Evolutionary conservation across 2,888 invertebrate genomes (phyloP).

Genomic region (Lymantria dispar): DNA sequence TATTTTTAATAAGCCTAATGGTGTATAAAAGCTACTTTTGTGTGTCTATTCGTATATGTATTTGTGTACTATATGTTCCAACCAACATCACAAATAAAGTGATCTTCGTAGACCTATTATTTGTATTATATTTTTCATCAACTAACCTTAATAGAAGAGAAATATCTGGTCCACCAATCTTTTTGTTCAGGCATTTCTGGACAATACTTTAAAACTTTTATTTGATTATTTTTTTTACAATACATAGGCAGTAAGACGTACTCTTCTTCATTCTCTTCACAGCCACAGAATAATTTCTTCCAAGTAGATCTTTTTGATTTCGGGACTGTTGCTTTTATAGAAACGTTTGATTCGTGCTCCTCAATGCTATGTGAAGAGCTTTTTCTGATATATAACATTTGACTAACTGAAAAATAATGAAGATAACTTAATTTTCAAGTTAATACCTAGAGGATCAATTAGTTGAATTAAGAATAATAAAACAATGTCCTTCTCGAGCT

Average conservation of each 20-base stretch:
- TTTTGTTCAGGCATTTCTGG: constrained; percentile 22
- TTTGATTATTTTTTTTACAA: constrained; percentile 28
- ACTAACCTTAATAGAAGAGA: constrained; percentile 42
- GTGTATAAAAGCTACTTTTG: no score
- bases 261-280: constrained; percentile 50
- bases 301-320: constrained; percentile 38
- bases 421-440: no score
- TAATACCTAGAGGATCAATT: no score
- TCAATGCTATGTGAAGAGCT: constrained; percentile 6
- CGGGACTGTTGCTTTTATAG: constrained; percentile 8
- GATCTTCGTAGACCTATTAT: neutral
- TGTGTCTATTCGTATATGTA: no score
- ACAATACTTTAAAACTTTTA: constrained; percentile 19
- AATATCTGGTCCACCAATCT: constrained; percentile 67
- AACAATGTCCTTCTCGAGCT: no score
- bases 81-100: no score
- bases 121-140: neutral
- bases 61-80: no score
- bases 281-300: constrained; percentile 39
- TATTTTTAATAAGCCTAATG: no score
- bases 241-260: constrained; percentile 53
- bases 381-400: constrained; percentile 34
- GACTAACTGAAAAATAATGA: constrained; percentile 25
- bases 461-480: no score
- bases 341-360: constrained; percentile 11